Base-by-base conservation (phyloP, 1,140 invertebrate species). In the Drosophila tropicalis region DNA sequence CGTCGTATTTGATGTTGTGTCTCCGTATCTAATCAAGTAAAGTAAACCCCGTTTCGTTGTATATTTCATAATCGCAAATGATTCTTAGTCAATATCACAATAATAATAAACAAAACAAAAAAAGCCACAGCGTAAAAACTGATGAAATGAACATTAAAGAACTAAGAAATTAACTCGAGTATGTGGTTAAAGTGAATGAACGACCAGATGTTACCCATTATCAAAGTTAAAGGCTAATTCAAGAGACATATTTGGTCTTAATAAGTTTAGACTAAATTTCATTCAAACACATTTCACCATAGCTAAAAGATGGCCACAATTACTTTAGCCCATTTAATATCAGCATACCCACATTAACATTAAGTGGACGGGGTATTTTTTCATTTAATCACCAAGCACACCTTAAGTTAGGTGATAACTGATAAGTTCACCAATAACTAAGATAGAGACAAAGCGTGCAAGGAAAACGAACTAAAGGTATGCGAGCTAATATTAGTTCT, bases 1-100 rank as follows among this genome's bases (percentile, higher is more conserved):
- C 36, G 36, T 13, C 34, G 41, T 36, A 12, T 36, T 3, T 36
- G 34, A 62, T 65, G 64, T 78, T 55, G 41, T 44, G 4, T 40
- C 44, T 12, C 13, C 72, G 29, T 86, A 86, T 86, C 83, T 86
- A 89, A 86, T 86, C 83, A 36, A 29, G 39, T 62, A 65, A 19
- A 36, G 61, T 19, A 44, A 61, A 64, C 44, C 44, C 44, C 44
- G 9, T 51, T 51, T 19, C 17, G 10, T 19, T 47, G 15, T 51
- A n/a, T 69, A 74, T 78, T 75, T 79, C 79, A 66, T 61, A 84
- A 85, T 84, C 81, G 70, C 62, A 56, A 32, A 75, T 13, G 41
- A 58, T 57, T 25, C 40, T 9, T 58, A 58, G 32, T 58, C 32
- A 19, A 36, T 58, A 29, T 56, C 12, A 36, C 17, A 58, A 15